Conservation (phyloP, 2,113 vertebrate species). For the Albula goreensis region DNA sequence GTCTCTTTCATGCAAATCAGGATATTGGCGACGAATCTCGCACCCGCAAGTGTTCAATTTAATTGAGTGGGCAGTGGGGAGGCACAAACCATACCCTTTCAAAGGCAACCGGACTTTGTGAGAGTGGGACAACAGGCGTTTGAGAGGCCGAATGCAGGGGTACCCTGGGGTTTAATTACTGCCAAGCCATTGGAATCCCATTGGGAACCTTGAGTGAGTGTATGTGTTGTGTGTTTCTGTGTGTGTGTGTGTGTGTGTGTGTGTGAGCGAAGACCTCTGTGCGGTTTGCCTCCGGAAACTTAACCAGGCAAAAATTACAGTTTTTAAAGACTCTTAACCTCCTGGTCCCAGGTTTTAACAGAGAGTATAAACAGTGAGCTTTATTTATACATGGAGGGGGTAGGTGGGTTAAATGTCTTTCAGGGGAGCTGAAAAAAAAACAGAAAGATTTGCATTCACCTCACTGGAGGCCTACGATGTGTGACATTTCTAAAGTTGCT, state of each 20-base stretch:
- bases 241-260: too few relatives aligned
- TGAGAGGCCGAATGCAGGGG: background rate
- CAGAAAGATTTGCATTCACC: slow-evolving; percentile 20
- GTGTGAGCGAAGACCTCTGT: background rate
- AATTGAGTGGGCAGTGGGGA: slow-evolving; percentile 56
- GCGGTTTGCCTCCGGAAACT: slow-evolving; percentile 1
- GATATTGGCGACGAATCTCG: slow-evolving; percentile 67
- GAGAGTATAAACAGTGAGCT: background rate
- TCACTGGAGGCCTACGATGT: slow-evolving; percentile 12
- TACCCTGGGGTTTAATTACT: slow-evolving; percentile 18
- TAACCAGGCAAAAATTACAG: background rate
- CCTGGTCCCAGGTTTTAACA: background rate
- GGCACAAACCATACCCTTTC: slow-evolving; percentile 8
- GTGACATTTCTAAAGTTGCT: slow-evolving; percentile 18
- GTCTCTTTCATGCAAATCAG: slow-evolving; percentile 67
- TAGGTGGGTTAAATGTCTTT: slow-evolving; percentile 30
- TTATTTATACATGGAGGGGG: background rate
- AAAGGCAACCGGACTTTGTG: background rate
- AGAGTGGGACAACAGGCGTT: background rate
- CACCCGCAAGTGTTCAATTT: slow-evolving; percentile 61
- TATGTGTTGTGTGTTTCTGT: too few relatives aligned
- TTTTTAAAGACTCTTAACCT: slow-evolving; percentile 18
- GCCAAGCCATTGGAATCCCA: background rate
- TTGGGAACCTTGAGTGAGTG: background rate
- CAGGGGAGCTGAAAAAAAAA: background rate